phyloP scores from a whole-genome alignment of 2,113 vertebrate species.

The Sinocyclocheilus anshuiensis region DNA sequence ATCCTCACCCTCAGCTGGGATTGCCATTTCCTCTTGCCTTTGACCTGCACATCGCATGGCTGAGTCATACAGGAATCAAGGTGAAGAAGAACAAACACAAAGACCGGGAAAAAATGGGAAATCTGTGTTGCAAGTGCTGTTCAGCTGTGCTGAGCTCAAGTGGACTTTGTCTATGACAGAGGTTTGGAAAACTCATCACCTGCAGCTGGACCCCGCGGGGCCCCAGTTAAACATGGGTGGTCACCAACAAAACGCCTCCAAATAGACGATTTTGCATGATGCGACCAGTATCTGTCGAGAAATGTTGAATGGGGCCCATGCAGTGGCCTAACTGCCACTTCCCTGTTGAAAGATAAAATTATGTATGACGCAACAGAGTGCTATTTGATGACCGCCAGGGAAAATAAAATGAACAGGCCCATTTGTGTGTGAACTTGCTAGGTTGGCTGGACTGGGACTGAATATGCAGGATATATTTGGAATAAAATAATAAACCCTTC shows the following conservation, averaged over 20 bases:
- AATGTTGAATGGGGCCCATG: slow-evolving; percentile 26
- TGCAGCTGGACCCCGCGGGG: slow-evolving; percentile 56
- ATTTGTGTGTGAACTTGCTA: slow-evolving; percentile 60
- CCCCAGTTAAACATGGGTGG: slow-evolving; percentile 74
- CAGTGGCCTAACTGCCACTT: slow-evolving; percentile 53
- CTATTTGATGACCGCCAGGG: slow-evolving; percentile 57
- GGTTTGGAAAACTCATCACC: slow-evolving; percentile 86
- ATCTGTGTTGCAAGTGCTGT: slow-evolving; percentile 16
- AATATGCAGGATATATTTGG: slow-evolving; percentile 55
- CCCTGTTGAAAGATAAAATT: slow-evolving; percentile 66
- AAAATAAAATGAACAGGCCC: slow-evolving; percentile 61
- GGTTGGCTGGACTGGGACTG: slow-evolving; percentile 31
- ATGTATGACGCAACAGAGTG: slow-evolving; percentile 56
- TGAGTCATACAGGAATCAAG: slow-evolving; percentile 78
- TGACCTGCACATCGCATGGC: slow-evolving; percentile 75
- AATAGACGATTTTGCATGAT: slow-evolving; percentile 76
- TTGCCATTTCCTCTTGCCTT: slow-evolving; percentile 78
- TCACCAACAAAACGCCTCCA: slow-evolving; percentile 68
- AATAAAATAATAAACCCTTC: slow-evolving; percentile 58
- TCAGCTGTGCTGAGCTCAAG: slow-evolving; percentile 29
- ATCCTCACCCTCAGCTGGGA: slow-evolving; percentile 75
- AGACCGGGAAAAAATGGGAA: slow-evolving; percentile 51
- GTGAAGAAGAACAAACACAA: slow-evolving; percentile 81
- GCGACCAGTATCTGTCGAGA: slow-evolving; percentile 65
- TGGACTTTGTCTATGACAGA: slow-evolving; percentile 57